phyloP scores from a whole-genome alignment of 2,797 vertebrate species.

The Anniella stebbinsi region DNA sequence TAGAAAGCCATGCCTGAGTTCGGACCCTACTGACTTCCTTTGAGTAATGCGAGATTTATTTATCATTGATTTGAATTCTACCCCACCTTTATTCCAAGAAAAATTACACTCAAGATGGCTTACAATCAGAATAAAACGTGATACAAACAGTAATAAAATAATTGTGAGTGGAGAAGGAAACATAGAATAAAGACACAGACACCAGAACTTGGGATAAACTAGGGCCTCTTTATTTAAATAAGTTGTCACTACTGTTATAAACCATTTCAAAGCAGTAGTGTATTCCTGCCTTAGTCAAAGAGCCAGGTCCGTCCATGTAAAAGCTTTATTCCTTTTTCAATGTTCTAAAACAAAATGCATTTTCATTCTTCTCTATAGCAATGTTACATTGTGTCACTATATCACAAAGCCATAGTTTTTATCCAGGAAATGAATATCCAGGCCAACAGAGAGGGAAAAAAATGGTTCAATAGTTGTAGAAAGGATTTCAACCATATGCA shows the following conservation, averaged over 20 bases:
- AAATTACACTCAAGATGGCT: too few relatives aligned
- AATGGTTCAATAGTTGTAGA: constrained; percentile 30
- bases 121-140: too few relatives aligned
- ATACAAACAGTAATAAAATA: too few relatives aligned
- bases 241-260: too few relatives aligned
- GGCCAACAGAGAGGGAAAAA: background rate
- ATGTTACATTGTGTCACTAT: background rate
- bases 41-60: background rate
- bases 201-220: too few relatives aligned
- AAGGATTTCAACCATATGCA: constrained; percentile 34
- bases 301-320: background rate
- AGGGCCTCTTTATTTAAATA: too few relatives aligned
- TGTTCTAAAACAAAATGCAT: background rate
- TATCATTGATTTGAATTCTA: too few relatives aligned
- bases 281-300: background rate
- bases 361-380: background rate
- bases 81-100: too few relatives aligned
- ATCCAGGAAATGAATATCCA: background rate
- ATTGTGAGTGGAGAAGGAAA: too few relatives aligned
- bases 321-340: background rate
- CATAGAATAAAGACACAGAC: too few relatives aligned
- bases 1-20: background rate
- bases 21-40: background rate
- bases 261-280: too few relatives aligned
- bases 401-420: background rate